Evolutionary conservation across 2,113 vertebrate species (phyloP).

Genomic region (Sinocyclocheilus rhinocerous): DNA sequence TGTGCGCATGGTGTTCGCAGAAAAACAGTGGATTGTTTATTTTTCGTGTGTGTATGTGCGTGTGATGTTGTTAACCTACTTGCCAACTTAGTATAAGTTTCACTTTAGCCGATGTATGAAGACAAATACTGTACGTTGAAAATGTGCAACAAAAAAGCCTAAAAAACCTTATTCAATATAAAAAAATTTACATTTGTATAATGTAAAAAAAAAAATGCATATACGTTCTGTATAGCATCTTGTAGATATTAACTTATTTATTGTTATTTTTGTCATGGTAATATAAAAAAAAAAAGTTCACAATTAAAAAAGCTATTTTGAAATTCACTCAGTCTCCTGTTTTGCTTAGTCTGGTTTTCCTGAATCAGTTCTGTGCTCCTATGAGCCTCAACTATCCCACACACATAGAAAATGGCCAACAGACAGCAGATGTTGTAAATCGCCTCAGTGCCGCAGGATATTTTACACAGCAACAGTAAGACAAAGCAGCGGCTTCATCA

Average conservation of each 20-base stretch:
- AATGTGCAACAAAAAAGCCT: constrained; percentile 44
- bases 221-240: constrained; percentile 81
- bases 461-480: background rate
- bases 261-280: constrained; percentile 67
- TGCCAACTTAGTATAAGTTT: constrained; percentile 63
- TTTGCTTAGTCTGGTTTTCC: background rate
- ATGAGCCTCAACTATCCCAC: background rate
- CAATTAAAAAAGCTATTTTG: constrained; percentile 67
- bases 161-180: constrained; percentile 66
- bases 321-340: constrained; percentile 38
- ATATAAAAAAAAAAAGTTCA: constrained; percentile 55
- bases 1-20: constrained; percentile 41
- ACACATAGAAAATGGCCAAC: background rate
- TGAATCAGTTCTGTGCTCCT: background rate
- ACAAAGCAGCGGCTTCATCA: background rate
- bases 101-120: constrained; percentile 52
- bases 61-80: constrained; percentile 52
- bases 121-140: constrained; percentile 52
- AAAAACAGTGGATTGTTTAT: constrained; percentile 42
- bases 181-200: constrained; percentile 80
- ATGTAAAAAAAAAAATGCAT: constrained; percentile 74
- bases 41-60: constrained; percentile 40
- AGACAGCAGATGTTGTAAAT: background rate
- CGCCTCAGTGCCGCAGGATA: background rate
- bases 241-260: constrained; percentile 99